Evolutionary conservation across 1,140 invertebrate species (phyloP), one percentile per base, ranked within the genome.

Genomic region (Alviniconcha marisindica): DNA sequence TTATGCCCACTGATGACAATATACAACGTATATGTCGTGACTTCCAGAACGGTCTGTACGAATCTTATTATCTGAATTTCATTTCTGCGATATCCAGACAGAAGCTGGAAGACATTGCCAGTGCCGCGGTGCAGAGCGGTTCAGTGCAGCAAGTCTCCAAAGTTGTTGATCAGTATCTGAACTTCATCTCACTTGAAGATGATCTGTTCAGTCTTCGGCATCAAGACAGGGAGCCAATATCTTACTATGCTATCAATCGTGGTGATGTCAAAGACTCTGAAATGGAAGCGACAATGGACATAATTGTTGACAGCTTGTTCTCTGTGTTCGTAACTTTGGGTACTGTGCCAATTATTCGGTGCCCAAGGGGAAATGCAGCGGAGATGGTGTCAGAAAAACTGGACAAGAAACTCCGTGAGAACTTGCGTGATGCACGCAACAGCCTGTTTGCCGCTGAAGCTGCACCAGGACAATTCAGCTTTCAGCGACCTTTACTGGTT

Each of bases 151-250:
- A 96, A 92, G 97, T 99, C 79, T 96, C 98, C 79, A 99, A 99
- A 94, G 96, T 93, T 5, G 92, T 91, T 88, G 92, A 93, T 76
- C 99, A 99, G 93, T 99, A 99, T 95, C 94, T 99, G 48, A 99
- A 99, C 94, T 99, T 99, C 92, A 99, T 99, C 89, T 97, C 97
- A 44, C 94, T 99, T 80, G 99, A 99, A 95, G 98, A 99, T 94
- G 98, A 99, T 92, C 95, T 99, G 93, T 99, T 99, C 94, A 96
- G 98, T 84, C 94, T 99, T 81, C 96, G 96, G 91, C 97, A 99
- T 93, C 97, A 98, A 93, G 97, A 97, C 89, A 96, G 96, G 89
- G 97, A 98, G 87, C 92, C 95, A 51, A 95, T 99, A 84, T 98
- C 97, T 14, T 99, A 99, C 94, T 99, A 99, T 95, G 95, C 97